Base-by-base conservation (phyloP, 92 coral and sea anemone genomes). In the Isaurus tuberculatus region DNA sequence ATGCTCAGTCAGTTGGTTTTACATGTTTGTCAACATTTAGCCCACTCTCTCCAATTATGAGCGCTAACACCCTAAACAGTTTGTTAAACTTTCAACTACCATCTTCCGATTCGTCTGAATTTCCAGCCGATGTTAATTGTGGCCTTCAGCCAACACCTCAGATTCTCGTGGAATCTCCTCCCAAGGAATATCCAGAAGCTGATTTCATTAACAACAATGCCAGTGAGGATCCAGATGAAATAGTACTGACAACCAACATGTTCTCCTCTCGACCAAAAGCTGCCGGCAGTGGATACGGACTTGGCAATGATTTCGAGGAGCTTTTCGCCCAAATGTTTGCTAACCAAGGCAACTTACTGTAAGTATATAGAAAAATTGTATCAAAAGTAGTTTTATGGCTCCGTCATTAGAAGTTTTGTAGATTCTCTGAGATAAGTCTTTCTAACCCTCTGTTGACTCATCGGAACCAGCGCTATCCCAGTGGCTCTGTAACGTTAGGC, bases 221-320 rank as follows among this genome's bases (percentile, higher is more conserved):
- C 60, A 53, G 33, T 33, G 86, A 81, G 11, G 57, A 85, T 14
- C 70, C 84, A 28, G 71, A 89, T 8, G 93, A 93, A 31, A 88
- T 91, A 60, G 89, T 93, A 8, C 84, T 93, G 48, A 91, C 89
- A 37, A 88, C 93, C 34, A 87, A 87, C 67, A 84, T 86, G 71
- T 48, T 91, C 43, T 86, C 94, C 16, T 91, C 94, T 36, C 85
- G 81, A 55, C 89, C 96, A 6, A 94, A 91, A 75, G 96, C 90
- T 2, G 88, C 92, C 63, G 96, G 99, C 46, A 94, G 96, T 73
- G 99, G 99, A 5, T 96, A 96, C 79, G 99, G 99, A 25, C 77
- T 96, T 16, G 99, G 99, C 22, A 89, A 94, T 23, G 98, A 96
- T 68, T 86, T 96, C 32, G 95, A 96, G 29, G 99, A 96, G 79